These are phyloP conservation scores for Actinia tenebrosa DNA, from an alignment of 64 coral and sea anemone genomes.

Conservation along the genomic window DNA sequence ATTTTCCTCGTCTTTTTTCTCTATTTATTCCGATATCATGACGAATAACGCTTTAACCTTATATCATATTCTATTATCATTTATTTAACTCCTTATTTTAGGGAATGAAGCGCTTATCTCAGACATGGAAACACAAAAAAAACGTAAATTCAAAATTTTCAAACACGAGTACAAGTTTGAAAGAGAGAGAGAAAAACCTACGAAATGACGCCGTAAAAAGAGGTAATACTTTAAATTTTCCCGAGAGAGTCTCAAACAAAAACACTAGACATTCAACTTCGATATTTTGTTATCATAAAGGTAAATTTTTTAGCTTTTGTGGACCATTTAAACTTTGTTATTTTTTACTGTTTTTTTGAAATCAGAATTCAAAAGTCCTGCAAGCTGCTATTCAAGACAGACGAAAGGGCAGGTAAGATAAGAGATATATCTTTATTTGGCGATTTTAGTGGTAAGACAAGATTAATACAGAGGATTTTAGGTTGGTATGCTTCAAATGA, in stretches of 20 bases:
- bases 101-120: slow-evolving; percentile 54
- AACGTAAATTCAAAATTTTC: slow-evolving; percentile 14
- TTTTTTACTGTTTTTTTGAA: background rate
- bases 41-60: background rate
- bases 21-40: background rate
- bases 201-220: slow-evolving; percentile 10
- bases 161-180: slow-evolving; percentile 12
- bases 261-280: background rate
- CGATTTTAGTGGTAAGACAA: background rate
- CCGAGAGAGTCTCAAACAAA: background rate
- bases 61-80: background rate
- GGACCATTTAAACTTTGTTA: background rate
- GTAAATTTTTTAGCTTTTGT: background rate
- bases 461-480: no score
- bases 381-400: background rate
- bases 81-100: background rate
- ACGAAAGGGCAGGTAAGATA: background rate
- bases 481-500: no score
- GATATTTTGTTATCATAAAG: background rate
- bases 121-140: slow-evolving; percentile 61
- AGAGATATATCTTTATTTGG: background rate
- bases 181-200: background rate
- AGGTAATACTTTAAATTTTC: background rate
- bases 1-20: background rate
- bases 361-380: background rate